Percentiles rank a stretch among this genome's conserved stretches.
Conservation (phyloP, 2,888 invertebrate genomes). For the Atherix ibis region DNA sequence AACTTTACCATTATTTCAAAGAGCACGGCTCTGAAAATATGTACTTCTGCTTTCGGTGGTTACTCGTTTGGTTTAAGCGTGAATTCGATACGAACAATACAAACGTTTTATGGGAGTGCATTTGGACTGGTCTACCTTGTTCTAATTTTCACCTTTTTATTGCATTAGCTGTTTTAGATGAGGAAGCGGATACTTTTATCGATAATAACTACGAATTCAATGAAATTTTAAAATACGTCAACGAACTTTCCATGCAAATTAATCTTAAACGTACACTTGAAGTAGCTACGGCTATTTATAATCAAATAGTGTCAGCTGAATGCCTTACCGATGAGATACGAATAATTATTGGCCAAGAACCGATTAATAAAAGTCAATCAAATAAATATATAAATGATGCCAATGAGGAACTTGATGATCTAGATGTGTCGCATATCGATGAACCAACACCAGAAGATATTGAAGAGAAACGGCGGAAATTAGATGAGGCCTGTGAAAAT, state of each 20-base stretch:
- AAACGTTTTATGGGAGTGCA: constrained; percentile 85
- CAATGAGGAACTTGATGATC: constrained; percentile 13
- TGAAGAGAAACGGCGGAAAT: constrained; percentile 24
- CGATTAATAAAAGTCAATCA: constrained; percentile 17
- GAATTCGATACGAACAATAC: constrained; percentile 80
- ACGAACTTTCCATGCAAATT: constrained; percentile 79
- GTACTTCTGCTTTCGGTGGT: constrained; percentile 99
- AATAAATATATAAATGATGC: constrained; percentile 27
- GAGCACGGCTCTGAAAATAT: constrained; percentile 58
- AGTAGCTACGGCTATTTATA: constrained; percentile 82
- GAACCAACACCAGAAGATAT: constrained; percentile 24
- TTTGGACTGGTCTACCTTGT: constrained; percentile 92
- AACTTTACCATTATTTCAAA: constrained; percentile 70
- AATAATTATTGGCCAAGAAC: constrained; percentile 50
- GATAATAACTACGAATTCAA: constrained; percentile 87
- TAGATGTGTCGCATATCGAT: constrained; percentile 21
- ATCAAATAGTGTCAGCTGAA: constrained; percentile 61
- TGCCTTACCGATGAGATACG: constrained; percentile 57
- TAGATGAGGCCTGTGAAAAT: constrained; percentile 30
- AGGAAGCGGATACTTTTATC: constrained; percentile 75
- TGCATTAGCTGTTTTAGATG: constrained; percentile 82
- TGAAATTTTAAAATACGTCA: constrained; percentile 92
- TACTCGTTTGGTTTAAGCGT: constrained; percentile 87
- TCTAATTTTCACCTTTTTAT: constrained; percentile 89
- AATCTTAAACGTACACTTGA: constrained; percentile 68